Conservation (phyloP, 2,113 vertebrate genomes). For the Parus major region DNA sequence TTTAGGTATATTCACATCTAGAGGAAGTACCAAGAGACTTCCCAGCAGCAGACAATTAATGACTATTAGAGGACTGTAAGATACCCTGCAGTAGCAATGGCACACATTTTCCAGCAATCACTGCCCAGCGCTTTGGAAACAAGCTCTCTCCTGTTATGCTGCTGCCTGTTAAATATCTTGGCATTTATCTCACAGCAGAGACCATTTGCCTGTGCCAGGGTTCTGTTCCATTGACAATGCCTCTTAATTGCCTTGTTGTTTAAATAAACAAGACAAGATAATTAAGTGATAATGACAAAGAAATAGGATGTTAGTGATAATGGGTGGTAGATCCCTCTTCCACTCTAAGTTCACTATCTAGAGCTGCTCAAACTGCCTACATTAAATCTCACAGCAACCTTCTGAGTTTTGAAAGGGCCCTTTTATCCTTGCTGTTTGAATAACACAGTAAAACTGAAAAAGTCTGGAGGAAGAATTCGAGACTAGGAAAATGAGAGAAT, state of each 20-base stretch:
- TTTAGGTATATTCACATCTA: background rate
- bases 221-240: constrained; percentile 68
- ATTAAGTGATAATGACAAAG: constrained; percentile 69
- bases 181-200: constrained; percentile 67
- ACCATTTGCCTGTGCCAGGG: constrained; percentile 24
- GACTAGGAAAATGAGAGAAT: background rate
- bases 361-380: background rate
- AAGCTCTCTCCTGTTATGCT: constrained; percentile 23
- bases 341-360: background rate
- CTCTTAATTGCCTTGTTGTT: constrained; percentile 69
- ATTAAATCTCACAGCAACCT: background rate
- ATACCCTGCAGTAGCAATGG: background rate
- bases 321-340: background rate
- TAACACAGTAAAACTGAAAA: background rate
- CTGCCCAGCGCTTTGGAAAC: constrained; percentile 46
- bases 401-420: background rate
- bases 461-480: background rate
- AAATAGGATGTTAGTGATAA: constrained; percentile 44
- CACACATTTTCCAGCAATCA: background rate
- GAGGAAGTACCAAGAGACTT: background rate
- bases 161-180: constrained; percentile 58
- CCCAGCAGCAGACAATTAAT: background rate
- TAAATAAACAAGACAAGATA: constrained; percentile 69
- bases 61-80: background rate
- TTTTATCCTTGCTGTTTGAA: background rate